These are phyloP conservation scores for Crocodylus rhombifer DNA, from an alignment of 2,797 vertebrate genomes.

Conservation along the genomic window DNA sequence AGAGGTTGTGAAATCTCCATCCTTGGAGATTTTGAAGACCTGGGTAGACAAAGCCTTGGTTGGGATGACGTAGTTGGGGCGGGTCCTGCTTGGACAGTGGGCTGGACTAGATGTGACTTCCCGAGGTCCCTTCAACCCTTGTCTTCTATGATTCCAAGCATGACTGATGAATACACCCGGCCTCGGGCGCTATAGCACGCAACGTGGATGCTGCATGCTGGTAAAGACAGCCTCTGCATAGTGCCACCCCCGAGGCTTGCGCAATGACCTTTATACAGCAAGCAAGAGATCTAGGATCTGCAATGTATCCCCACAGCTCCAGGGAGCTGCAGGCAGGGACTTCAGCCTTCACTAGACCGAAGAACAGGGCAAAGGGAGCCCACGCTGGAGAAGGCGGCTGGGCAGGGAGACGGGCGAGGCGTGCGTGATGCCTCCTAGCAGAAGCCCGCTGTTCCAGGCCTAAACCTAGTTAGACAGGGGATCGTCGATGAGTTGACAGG, in stretches of 20 bases:
- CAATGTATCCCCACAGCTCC: not conserved
- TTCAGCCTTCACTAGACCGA: not conserved
- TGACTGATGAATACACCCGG: not conserved
- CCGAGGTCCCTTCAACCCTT: too few species aligned
- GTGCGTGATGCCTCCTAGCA: not conserved
- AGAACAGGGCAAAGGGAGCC: not conserved
- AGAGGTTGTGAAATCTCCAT: too few species aligned
- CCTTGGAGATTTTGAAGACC: too few species aligned
- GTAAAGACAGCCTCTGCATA: not conserved
- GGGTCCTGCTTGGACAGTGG: too few species aligned
- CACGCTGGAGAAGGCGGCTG: not conserved
- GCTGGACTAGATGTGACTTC: too few species aligned
- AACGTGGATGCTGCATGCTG: not conserved
- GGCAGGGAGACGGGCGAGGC: not conserved
- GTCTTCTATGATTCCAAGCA: too few species aligned
- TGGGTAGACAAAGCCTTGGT: too few species aligned
- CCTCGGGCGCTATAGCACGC: not conserved
- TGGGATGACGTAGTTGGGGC: too few species aligned
- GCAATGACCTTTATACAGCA: not conserved
- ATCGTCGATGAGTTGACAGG: not conserved
- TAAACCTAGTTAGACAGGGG: fast-evolving
- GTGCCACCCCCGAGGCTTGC: not conserved
- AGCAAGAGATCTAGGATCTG: not conserved
- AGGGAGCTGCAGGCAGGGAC: not conserved
- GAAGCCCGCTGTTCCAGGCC: not conserved